Evolutionary conservation across 2,888 invertebrate species (phyloP), one percentile per base, ranked within the genome.

Genomic region (Lordiphosa fenestrarum): DNA sequence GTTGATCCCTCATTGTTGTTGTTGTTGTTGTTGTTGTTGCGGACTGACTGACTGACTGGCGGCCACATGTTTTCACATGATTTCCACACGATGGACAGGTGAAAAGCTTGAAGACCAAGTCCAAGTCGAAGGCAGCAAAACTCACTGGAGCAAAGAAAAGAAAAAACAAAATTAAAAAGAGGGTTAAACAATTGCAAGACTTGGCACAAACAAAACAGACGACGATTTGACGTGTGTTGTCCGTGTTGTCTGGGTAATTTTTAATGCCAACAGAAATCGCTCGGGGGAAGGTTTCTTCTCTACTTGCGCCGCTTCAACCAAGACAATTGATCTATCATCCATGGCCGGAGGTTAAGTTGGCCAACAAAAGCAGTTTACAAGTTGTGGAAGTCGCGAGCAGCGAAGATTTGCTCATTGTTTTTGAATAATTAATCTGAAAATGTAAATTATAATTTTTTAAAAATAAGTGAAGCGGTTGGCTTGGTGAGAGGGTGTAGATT

Each of bases 41-140:
- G 77, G 77, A 57, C 61, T 1, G 15, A 15, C 15, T 13, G 19
- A 19, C 19, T 80, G 73, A 73, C 59, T 74, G 75, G 74, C 75
- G 68, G 81, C 76, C 84, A 80, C 85, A 80, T 84, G 78, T 80
- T 80, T 80, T 80, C 85, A 80, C 78, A 80, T 80, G 78, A 85
- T 80, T 80, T 80, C 85, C 78, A 80, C 76, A 72, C 80, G 81
- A 75, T 76, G 84, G 78, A 80, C 85, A 80, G 78, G 78, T 80
- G 85, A 85, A 80, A 80, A 80, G 83, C 78, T 65, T 65, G 58
- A 65, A 74, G 63, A 65, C 70, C 35, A 50, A 69, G 53, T 46
- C 58, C 36, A 41, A 54, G 51, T 37, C 49, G 21, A 41, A 57
- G 62, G 53, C 73, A 61, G 69, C 59, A 66, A 48, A 75, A 80